Conservation (phyloP, 2,888 invertebrate species). For the Ormyrus thymus region DNA sequence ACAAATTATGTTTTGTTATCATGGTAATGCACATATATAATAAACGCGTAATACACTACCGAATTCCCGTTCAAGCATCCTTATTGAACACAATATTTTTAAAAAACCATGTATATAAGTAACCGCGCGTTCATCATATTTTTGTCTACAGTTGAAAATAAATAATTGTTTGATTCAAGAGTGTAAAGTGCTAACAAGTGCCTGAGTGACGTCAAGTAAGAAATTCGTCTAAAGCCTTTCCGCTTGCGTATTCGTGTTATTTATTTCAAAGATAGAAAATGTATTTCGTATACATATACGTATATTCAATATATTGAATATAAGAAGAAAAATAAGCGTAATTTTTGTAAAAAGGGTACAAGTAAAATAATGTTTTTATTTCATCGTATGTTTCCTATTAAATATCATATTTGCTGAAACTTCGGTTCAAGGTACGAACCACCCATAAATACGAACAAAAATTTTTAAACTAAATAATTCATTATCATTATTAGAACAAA, state of each 20-base stretch:
- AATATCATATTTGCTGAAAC: too few relatives aligned
- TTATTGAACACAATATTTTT: conserved; percentile 63
- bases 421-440: too few relatives aligned
- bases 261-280: conserved; percentile 16
- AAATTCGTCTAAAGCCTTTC: conserved; percentile 22
- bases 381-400: too few relatives aligned
- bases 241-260: conserved; percentile 9
- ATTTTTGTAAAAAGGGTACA: conserved; percentile 19
- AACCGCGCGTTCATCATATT: conserved; percentile 67
- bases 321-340: conserved; percentile 10
- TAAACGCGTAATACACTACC: conserved; percentile 24
- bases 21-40: not conserved
- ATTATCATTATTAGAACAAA: too few relatives aligned
- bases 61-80: conserved; percentile 56
- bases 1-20: not conserved
- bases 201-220: conserved; percentile 58
- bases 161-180: conserved; percentile 25
- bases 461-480: too few relatives aligned
- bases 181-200: conserved; percentile 61
- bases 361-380: conserved; percentile 13
- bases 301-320: not conserved
- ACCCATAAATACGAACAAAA: too few relatives aligned
- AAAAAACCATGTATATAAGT: conserved; percentile 63
- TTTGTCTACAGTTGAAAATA: conserved; percentile 58
- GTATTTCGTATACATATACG: not conserved